Base-by-base conservation (phyloP, 1,140 invertebrate species). In the Aphidius ervi region DNA sequence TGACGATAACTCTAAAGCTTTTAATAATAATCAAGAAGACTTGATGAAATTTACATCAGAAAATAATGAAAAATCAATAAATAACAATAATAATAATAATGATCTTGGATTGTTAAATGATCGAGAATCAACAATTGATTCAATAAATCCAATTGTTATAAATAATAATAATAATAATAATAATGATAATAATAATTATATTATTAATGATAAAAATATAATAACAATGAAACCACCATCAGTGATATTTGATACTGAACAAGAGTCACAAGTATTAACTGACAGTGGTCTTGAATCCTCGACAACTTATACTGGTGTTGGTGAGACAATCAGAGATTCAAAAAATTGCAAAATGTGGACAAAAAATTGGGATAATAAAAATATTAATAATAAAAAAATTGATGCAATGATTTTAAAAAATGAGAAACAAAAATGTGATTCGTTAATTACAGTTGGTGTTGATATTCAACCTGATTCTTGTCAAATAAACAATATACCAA, bases 211-310 rank as follows among this genome's bases (percentile, higher is more conserved):
- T 47, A 20, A 23, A 5, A 52, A 45, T 3, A 46, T 37, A 16
- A 16, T 16, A n/a, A 23, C 46, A 9, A 53, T 55, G 46, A 65
- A 65, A 58, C 60, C 55, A 49, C 48, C 64, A 8, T 43, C 46
- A 31, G 57, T 46, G 10, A 50, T 62, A 46, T 31, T 31, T 31
- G 61, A 63, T 54, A 9, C 46, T 6, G 64, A 63, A 20, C 53
- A 56, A 23, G 58, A 65, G 47, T 65, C 55, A 41, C 58, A 65
- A 41, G 59, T 59, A 20, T 42, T 65, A 9, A 63, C 64, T 6
- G 64, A 65, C 50, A 65, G 64, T 55, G 64, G 64, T 9, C 50
- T 65, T 16, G 64, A 63, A 45, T 65, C 64, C 0, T 65, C 64
- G 8, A 65, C 64, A n/a, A 65, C 64, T 9, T 65, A 56, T 23